A percentile compares a stretch with the other conserved stretches of the same genome.
Evolutionary conservation across 2,888 invertebrate genomes (phyloP).

Genomic region (Eristalis intricaria): DNA sequence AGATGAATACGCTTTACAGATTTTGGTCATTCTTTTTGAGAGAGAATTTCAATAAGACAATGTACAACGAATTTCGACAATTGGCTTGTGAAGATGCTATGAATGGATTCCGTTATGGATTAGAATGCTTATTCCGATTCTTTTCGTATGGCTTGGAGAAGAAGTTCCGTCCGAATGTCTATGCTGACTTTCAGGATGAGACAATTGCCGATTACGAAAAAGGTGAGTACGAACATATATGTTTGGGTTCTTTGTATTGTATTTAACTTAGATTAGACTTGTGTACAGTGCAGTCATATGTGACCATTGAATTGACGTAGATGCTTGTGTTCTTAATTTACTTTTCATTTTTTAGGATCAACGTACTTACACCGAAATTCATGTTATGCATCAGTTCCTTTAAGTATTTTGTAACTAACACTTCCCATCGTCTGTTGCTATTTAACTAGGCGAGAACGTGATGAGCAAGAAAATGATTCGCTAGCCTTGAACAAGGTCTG

Average conservation of each 20-base stretch:
- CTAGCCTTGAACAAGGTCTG: too few species aligned
- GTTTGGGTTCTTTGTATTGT: background rate
- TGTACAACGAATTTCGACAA: conserved; percentile 97
- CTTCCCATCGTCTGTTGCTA: too few species aligned
- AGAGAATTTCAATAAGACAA: conserved; percentile 98
- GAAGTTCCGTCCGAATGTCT: conserved; percentile 96
- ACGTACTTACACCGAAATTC: too few species aligned
- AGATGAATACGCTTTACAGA: conserved; percentile 99
- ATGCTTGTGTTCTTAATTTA: too few species aligned
- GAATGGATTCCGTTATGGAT: conserved; percentile 92
- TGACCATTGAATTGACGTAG: too few species aligned
- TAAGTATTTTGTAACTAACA: too few species aligned
- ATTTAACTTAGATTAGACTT: background rate
- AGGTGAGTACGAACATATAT: conserved; percentile 82
- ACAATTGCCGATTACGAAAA: conserved; percentile 94
- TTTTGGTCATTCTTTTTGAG: conserved; percentile 99
- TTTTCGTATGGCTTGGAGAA: conserved; percentile 98
- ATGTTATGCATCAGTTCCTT: too few species aligned
- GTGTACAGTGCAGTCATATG: background rate
- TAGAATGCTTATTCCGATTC: conserved; percentile 96
- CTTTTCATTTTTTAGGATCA: too few species aligned
- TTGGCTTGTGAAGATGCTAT: conserved; percentile 96
- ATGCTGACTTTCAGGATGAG: conserved; percentile 97
- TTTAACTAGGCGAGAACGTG: too few species aligned
- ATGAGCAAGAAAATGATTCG: too few species aligned